Percentiles rank a stretch among this genome's conserved stretches.
These are phyloP conservation scores for Panulirus ornatus DNA, from an alignment of 1,140 invertebrate species.

Conservation along the genomic window DNA sequence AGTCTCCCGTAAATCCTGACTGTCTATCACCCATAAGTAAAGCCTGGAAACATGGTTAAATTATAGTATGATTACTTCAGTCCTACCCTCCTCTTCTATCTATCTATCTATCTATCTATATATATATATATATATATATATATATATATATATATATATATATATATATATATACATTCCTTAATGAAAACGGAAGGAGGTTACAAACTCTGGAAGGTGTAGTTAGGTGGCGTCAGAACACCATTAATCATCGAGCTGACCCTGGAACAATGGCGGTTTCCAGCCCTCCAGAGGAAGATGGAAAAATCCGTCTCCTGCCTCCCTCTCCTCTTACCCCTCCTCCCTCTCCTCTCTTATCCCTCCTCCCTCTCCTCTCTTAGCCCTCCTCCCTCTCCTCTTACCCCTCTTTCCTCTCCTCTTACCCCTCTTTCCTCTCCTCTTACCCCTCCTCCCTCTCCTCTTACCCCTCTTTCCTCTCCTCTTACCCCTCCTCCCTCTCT, in stretches of 20 bases:
- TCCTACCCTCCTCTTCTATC: background rate
- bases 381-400: too few relatives aligned
- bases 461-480: too few relatives aligned
- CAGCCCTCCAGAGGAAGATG: background rate
- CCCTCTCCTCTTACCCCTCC: background rate
- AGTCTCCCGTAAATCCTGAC: too few relatives aligned
- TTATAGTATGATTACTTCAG: too few relatives aligned
- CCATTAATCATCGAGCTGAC: background rate
- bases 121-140: constrained; percentile 12
- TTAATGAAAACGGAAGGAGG: background rate
- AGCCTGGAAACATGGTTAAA: too few relatives aligned
- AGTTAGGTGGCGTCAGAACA: background rate
- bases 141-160: constrained; percentile 35
- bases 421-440: background rate
- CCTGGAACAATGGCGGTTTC: background rate
- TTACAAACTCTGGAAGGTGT: background rate
- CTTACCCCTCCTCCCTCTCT: background rate
- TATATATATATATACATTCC: constrained; percentile 20
- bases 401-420: background rate
- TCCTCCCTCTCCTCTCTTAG: too few relatives aligned
- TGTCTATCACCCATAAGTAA: too few relatives aligned
- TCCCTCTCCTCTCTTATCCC: too few relatives aligned
- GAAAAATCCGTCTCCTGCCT: too few relatives aligned
- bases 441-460: too few relatives aligned
- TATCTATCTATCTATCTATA: background rate